phyloP scores from a whole-genome alignment of 2,797 vertebrate genomes.

The Anas acuta region DNA sequence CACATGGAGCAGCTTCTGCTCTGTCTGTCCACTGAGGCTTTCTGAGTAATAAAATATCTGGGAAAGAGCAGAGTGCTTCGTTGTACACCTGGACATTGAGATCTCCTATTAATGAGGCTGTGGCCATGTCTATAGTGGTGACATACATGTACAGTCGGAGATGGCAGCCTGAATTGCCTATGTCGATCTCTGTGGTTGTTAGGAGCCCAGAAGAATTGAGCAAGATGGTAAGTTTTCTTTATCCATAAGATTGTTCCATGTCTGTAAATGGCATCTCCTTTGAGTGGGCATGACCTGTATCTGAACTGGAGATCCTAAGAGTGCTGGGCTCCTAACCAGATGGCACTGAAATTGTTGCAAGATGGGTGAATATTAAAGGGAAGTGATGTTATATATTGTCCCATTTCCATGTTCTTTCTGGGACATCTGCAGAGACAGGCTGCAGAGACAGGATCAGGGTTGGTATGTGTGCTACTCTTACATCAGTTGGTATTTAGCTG shows the following conservation, averaged over 20 bases:
- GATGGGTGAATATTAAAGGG: rapidly evolving
- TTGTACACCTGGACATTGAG: not conserved
- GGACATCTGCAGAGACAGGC: not conserved
- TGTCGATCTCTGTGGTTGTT: not conserved
- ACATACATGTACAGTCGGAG: not conserved
- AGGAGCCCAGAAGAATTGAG: not conserved
- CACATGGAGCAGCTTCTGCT: not conserved
- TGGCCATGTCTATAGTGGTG: not conserved
- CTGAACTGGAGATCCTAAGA: not conserved
- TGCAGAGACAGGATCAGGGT: not conserved
- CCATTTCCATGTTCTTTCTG: not conserved
- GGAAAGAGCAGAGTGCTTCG: not conserved
- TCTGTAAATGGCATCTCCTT: not conserved
- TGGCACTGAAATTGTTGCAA: not conserved
- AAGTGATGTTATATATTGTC: not conserved
- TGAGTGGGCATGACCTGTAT: not conserved
- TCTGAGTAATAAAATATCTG: not conserved
- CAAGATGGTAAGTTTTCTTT: no score
- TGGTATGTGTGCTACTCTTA: not conserved
- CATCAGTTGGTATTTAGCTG: not conserved
- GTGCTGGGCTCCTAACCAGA: not conserved
- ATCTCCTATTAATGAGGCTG: rapidly evolving
- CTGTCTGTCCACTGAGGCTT: not conserved
- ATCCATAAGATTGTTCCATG: not conserved
- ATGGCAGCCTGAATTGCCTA: not conserved